Conservation (phyloP, 2,888 invertebrate genomes). For the Spisula solida region DNA sequence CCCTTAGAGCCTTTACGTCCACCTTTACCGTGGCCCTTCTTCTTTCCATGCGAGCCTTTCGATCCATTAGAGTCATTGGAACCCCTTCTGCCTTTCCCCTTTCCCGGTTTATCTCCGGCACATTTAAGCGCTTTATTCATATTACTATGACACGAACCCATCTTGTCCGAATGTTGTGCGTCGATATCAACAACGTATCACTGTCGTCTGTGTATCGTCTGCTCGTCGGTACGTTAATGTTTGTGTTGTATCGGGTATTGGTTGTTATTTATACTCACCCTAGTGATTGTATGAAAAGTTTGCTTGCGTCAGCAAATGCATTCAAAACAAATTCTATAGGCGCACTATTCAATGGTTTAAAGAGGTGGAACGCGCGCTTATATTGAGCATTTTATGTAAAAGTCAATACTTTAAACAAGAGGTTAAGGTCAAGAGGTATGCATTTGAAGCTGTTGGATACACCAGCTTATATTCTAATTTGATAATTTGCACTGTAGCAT, state of each 20-base stretch:
- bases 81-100: conserved; percentile 15
- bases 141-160: conserved; percentile 41
- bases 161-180: neutral
- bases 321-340: neutral
- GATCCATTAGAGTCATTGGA: conserved; percentile 41
- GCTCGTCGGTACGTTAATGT: neutral
- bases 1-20: conserved; percentile 44
- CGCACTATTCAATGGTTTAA: neutral
- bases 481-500: too few relatives aligned
- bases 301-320: neutral
- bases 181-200: neutral
- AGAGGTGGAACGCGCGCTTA: too few relatives aligned
- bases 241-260: neutral
- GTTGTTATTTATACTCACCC: neutral
- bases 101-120: conserved; percentile 35
- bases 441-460: too few relatives aligned
- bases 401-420: too few relatives aligned
- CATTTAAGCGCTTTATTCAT: conserved; percentile 41
- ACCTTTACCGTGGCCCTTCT: conserved; percentile 30
- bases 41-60: conserved; percentile 1
- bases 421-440: too few relatives aligned
- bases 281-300: neutral
- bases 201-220: neutral
- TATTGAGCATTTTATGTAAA: too few relatives aligned
- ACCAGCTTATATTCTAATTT: too few relatives aligned